Percentiles rank a stretch among this genome's conserved stretches.
Conservation (phyloP, 2,797 vertebrate genomes). For the Perodicticus potto region DNA sequence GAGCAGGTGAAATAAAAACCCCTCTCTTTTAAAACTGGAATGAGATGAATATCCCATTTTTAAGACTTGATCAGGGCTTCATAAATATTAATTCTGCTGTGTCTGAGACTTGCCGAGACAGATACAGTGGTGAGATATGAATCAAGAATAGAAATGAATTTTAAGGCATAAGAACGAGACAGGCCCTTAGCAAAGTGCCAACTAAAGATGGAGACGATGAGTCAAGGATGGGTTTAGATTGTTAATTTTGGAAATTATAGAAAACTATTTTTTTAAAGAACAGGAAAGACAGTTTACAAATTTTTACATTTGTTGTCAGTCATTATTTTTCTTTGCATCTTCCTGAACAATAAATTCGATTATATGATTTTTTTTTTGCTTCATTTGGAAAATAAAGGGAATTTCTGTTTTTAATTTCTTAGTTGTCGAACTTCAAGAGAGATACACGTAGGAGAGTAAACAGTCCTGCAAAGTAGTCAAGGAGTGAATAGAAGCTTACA, state of each 20-base stretch:
- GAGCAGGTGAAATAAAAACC: background rate
- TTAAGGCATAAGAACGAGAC: background rate
- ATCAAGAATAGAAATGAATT: background rate
- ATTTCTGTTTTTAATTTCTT: slow-evolving; percentile 8
- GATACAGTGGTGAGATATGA: background rate
- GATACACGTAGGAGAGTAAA: background rate
- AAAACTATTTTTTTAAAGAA: background rate
- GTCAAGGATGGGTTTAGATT: background rate
- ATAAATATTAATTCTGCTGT: background rate
- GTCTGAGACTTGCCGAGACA: background rate
- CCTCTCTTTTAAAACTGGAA: background rate
- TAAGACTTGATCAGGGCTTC: background rate
- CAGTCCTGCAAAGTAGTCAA: background rate
- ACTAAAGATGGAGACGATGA: background rate
- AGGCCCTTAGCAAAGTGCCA: background rate
- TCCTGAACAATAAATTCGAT: background rate
- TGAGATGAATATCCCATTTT: background rate
- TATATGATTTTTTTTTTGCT: background rate
- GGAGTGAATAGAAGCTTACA: background rate
- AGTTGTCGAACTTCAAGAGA: background rate
- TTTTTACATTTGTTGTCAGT: background rate
- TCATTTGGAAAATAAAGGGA: background rate
- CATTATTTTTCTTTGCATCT: background rate
- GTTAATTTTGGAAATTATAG: background rate
- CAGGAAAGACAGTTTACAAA: background rate